Percentiles rank a stretch among this genome's conserved stretches.
Evolutionary conservation across 2,888 invertebrate genomes (phyloP).

Genomic region (Scaptodrosophila latifasciaeformis): DNA sequence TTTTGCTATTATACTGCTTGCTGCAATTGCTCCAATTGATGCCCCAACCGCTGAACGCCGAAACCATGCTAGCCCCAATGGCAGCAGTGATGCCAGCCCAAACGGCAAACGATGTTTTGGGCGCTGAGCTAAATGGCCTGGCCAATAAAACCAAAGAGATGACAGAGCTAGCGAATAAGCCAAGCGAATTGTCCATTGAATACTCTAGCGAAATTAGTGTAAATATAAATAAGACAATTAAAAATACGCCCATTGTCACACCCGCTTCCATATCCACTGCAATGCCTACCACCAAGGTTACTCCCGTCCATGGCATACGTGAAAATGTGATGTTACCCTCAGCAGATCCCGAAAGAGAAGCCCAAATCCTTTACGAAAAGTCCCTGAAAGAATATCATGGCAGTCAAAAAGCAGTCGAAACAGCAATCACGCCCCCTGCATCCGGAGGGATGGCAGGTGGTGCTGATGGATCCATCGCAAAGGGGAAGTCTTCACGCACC

Average conservation of each 20-base stretch:
- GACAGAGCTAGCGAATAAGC: conserved; percentile 1
- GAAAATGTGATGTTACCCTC: conserved; percentile 74
- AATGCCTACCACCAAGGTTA: conserved; percentile 2
- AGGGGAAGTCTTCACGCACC: conserved; percentile 41
- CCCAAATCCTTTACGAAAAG: conserved; percentile 73
- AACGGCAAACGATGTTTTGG: conserved; percentile 15
- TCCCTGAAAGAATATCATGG: conserved; percentile 71
- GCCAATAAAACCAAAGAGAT: conserved; percentile 37
- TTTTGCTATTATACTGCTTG: conserved; percentile 27
- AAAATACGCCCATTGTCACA: conserved; percentile 3
- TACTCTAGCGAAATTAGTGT: conserved; percentile 38
- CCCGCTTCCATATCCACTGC: conserved; percentile 19
- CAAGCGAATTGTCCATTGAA: conserved; percentile 11
- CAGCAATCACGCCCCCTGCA: neutral
- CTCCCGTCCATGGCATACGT: conserved; percentile 52
- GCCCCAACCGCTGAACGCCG: conserved; percentile 1
- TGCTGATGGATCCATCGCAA: conserved; percentile 24
- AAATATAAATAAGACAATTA: conserved; percentile 29
- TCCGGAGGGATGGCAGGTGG: too few species aligned
- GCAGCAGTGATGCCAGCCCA: neutral
- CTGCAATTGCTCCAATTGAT: conserved; percentile 7
- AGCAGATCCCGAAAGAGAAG: conserved; percentile 73
- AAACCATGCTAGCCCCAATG: conserved; percentile 2
- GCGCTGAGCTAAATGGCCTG: conserved; percentile 9
- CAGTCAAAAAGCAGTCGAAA: conserved; percentile 33